Conservation (phyloP, 2,797 vertebrate species). For the Diglossa cyanea region DNA sequence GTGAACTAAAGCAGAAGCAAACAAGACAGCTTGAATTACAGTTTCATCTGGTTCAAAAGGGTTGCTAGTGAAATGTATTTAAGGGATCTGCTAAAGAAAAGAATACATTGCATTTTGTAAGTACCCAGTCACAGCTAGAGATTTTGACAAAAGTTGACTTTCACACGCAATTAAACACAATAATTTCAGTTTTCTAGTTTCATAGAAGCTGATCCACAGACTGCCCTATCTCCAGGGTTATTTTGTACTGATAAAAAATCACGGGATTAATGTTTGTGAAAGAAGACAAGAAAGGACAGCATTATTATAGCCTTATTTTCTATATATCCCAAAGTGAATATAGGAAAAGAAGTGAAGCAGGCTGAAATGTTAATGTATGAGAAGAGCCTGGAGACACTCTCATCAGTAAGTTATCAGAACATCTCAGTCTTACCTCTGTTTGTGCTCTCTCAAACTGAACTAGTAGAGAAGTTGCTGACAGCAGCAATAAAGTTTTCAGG, state of each 20-base stretch:
- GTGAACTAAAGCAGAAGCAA: slow-evolving; percentile 71
- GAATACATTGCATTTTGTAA: slow-evolving; percentile 67
- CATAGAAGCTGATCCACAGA: slow-evolving; percentile 59
- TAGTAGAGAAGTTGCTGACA: slow-evolving; percentile 1
- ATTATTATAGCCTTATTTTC: slow-evolving; percentile 60
- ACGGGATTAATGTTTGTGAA: slow-evolving; percentile 63
- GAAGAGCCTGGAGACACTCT: not conserved
- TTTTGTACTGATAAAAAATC: slow-evolving; percentile 67
- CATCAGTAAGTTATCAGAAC: slow-evolving; percentile 15
- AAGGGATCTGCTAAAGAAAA: slow-evolving; percentile 69
- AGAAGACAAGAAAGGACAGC: slow-evolving; percentile 61
- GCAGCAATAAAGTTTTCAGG: slow-evolving; percentile 13
- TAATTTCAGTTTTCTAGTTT: slow-evolving; percentile 75
- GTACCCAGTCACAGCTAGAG: slow-evolving; percentile 64
- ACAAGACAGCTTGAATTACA: slow-evolving; percentile 71
- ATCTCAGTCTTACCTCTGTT: not conserved
- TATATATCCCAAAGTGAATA: slow-evolving; percentile 30
- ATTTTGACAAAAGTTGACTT: slow-evolving; percentile 74
- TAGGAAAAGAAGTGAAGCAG: slow-evolving; percentile 20
- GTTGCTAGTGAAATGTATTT: slow-evolving; percentile 65
- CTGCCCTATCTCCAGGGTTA: slow-evolving; percentile 48
- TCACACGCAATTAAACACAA: slow-evolving; percentile 72
- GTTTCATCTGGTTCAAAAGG: slow-evolving; percentile 58
- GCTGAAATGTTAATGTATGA: slow-evolving; percentile 48
- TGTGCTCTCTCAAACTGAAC: not conserved